Conservation (phyloP, 2,888 invertebrate genomes). For the Melipona beecheii region DNA sequence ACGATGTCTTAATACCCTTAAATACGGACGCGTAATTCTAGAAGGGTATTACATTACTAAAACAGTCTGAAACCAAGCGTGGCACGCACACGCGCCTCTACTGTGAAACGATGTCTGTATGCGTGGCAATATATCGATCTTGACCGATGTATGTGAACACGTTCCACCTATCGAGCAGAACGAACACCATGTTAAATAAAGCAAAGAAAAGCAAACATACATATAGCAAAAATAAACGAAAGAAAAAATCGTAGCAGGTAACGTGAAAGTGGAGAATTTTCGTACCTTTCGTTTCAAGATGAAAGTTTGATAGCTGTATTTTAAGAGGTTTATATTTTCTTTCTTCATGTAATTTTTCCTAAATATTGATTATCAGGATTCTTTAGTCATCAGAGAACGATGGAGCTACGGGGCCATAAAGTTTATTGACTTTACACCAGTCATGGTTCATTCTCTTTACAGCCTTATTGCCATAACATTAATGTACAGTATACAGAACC, state of each 20-base stretch:
- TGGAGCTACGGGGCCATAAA: constrained; percentile 11
- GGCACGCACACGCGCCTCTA: constrained; percentile 22
- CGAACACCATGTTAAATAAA: constrained; percentile 25
- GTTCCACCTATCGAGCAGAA: constrained; percentile 28
- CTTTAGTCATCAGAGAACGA: background rate
- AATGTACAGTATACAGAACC: constrained; percentile 46
- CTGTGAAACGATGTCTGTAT: background rate
- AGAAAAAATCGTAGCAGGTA: background rate
- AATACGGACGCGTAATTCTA: constrained; percentile 76
- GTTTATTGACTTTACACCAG: constrained; percentile 76
- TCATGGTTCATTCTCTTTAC: constrained; percentile 81
- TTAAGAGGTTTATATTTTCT: background rate
- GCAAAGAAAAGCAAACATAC: constrained; percentile 27
- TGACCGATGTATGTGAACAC: constrained; percentile 35
- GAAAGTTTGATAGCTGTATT: background rate
- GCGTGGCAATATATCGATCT: constrained; percentile 43
- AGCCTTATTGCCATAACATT: constrained; percentile 80
- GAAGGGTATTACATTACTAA: constrained; percentile 81
- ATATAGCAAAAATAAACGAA: constrained; percentile 3
- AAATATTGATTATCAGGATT: background rate
- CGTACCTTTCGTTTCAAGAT: background rate
- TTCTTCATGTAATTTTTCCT: background rate
- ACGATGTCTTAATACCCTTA: constrained; percentile 75
- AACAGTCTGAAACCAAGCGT: constrained; percentile 71
- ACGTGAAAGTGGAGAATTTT: background rate